Conservation (phyloP, 2,888 invertebrate genomes). For the Drosophila lacicola region DNA sequence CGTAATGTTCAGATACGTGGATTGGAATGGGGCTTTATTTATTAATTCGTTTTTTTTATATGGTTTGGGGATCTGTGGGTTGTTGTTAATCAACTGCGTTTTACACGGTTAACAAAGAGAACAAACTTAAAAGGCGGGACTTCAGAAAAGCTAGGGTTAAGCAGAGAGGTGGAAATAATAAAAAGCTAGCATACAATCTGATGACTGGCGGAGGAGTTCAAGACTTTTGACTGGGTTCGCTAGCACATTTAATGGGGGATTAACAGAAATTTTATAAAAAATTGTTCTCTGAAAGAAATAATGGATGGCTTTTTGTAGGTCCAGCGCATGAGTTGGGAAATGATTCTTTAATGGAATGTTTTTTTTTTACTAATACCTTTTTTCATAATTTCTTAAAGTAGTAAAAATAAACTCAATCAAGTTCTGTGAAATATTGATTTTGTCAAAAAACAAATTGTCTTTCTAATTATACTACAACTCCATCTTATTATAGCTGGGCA, state of each 20-base stretch:
- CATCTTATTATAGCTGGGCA: no score
- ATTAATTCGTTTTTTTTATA: conserved; percentile 11
- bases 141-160: conserved; percentile 24
- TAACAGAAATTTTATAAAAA: conserved; percentile 7
- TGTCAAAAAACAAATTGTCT: no score
- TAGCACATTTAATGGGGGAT: conserved; percentile 61
- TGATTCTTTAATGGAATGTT: background rate
- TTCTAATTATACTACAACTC: no score
- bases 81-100: conserved; percentile 70
- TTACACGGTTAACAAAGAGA: conserved; percentile 72
- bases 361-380: background rate
- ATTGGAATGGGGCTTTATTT: background rate
- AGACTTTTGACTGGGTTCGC: conserved; percentile 37
- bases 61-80: conserved; percentile 55
- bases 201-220: conserved; percentile 9
- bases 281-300: background rate
- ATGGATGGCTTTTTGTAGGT: background rate
- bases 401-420: no score
- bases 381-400: background rate
- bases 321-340: conserved; percentile 9
- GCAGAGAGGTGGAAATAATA: conserved; percentile 10
- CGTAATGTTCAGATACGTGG: conserved; percentile 20
- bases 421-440: no score
- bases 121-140: conserved; percentile 19
- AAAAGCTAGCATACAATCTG: conserved; percentile 56